Percentiles rank a stretch among this genome's conserved stretches.
These are phyloP conservation scores for Microplitis demolitor DNA, from an alignment of 1,140 invertebrate species.

Conservation along the genomic window DNA sequence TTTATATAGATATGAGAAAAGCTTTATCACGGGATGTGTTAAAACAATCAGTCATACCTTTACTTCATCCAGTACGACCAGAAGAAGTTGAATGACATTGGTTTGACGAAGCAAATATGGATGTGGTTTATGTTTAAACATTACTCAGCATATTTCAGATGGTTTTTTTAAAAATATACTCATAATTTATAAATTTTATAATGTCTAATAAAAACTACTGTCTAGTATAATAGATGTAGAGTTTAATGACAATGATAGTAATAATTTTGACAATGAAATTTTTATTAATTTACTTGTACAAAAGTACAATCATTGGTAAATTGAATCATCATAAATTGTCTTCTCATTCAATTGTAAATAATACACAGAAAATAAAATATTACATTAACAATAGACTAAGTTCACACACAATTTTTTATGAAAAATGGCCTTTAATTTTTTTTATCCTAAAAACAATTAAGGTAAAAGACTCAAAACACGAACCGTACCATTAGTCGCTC, in stretches of 20 bases:
- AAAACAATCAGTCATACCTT: conserved; percentile 92
- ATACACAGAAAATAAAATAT: too few species aligned
- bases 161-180: background rate
- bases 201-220: too few species aligned
- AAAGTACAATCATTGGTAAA: background rate
- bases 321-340: background rate
- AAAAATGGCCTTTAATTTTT: too few species aligned
- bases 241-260: background rate
- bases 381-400: too few species aligned
- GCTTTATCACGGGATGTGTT: conserved; percentile 90
- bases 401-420: too few species aligned
- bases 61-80: conserved; percentile 90
- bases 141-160: background rate
- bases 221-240: too few species aligned
- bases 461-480: too few species aligned
- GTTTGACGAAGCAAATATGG: background rate
- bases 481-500: too few species aligned
- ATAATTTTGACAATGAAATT: background rate
- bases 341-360: background rate
- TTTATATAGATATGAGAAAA: conserved; percentile 92
- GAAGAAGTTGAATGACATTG: conserved; percentile 87
- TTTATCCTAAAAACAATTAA: too few species aligned
- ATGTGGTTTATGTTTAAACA: background rate
- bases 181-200: too few species aligned
- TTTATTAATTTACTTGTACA: too few species aligned